phyloP scores from a whole-genome alignment of 2,113 vertebrate species.

The Macrotus californicus region DNA sequence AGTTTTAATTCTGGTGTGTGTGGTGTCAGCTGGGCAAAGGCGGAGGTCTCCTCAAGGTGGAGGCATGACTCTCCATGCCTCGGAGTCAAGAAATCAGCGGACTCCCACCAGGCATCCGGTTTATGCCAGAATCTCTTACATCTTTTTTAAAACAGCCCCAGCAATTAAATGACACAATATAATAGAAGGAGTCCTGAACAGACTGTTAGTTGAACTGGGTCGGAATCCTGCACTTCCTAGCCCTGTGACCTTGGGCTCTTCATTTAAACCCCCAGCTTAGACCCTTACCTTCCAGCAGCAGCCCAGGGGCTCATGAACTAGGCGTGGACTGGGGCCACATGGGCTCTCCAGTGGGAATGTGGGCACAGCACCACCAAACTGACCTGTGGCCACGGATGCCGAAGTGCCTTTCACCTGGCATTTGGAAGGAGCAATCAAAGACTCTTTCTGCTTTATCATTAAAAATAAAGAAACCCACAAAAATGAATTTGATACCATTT shows the following conservation, averaged over 20 bases:
- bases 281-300: not conserved
- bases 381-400: accelerated
- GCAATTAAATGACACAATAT: not conserved
- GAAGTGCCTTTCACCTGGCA: not conserved
- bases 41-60: not conserved
- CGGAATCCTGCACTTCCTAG: not conserved
- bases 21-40: no score
- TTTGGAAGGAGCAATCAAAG: not conserved
- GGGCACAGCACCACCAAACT: not conserved
- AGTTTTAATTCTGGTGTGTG: not conserved
- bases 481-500: not conserved
- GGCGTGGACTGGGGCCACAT: accelerated
- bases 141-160: no score
- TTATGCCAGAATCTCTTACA: not conserved
- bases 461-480: not conserved
- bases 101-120: no score
- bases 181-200: not conserved
- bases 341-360: not conserved
- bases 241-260: not conserved
- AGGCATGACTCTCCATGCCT: not conserved
- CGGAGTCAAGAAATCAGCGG: not conserved
- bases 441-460: not conserved
- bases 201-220: not conserved
- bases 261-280: not conserved
- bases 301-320: not conserved